Base-by-base conservation (phyloP, 2,113 vertebrate species). In the Eclectus roratus region DNA sequence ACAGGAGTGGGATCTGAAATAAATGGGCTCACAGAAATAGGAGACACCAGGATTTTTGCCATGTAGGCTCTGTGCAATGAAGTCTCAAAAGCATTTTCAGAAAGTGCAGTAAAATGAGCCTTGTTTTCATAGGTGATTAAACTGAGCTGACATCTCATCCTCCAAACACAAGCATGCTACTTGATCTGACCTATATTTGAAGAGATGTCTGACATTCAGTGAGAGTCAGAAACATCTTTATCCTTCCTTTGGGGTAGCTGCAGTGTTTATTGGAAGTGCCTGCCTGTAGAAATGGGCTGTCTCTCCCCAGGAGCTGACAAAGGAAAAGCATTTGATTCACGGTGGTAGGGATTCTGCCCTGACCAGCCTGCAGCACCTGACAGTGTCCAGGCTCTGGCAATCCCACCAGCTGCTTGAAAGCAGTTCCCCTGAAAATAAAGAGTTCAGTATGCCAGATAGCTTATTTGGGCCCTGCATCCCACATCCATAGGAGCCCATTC, bases 141-240 rank as follows among this genome's bases (percentile, higher is more conserved):
- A 77, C 17, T 24, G 16, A 89, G 52, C 21, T 52, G 61, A 81
- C 24, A 3, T 70, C 47, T 82, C 52, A 70, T 85, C 43, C 64
- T 85, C 52, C 46, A 61, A 81, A 87, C n/a, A 65, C 1, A 1
- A 81, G 25, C 5, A 1, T 70, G 17, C 39, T 88, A 44, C 60
- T 94, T 82, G 23, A 71, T 76, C 52, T 94, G 87, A 88, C 78
- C 35, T 91, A 20, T 37, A 82, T 92, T 43, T 87, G 87, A 94
- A 91, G 41, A 81, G 25, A 66, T 49, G 6, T 60, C 14, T 81
- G 61, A 69, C 2, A 2, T 91, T 72, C 56, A 53, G 37, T n/a
- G 52, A 92, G 56, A 87, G 12, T 29, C 69, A 63, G 41, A 35
- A 81, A 85, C 31, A 64, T 63, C 23, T 63, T 81, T 89, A 29